Percentiles rank a stretch among this genome's conserved stretches.
Evolutionary conservation across 2,888 invertebrate genomes (phyloP).

Genomic region (Eupeodes latifasciatus): DNA sequence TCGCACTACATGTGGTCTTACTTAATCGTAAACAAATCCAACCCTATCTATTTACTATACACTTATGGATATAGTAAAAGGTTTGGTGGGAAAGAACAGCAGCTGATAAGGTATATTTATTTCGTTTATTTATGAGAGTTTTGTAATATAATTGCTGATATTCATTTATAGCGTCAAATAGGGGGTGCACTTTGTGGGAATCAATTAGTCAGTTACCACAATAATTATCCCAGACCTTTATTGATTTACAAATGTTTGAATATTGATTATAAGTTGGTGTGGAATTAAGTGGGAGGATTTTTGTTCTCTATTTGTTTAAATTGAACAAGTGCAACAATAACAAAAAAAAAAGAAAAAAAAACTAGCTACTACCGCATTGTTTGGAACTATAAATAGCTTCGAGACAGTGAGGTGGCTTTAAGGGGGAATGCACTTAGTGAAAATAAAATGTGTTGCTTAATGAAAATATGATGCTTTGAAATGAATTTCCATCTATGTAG

Average conservation of each 20-base stretch:
- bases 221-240: conserved; percentile 45
- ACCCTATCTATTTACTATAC: background rate
- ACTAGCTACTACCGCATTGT: background rate
- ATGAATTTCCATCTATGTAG: no score
- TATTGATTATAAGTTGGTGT: conserved; percentile 24
- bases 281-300: conserved; percentile 1
- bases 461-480: no score
- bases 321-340: background rate
- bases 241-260: conserved; percentile 54
- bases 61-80: background rate
- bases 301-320: background rate
- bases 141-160: background rate
- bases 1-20: conserved; percentile 25
- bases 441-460: no score
- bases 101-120: conserved; percentile 24
- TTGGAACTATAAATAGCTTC: conserved; percentile 45
- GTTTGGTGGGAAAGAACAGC: conserved; percentile 31
- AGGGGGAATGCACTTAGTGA: background rate
- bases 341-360: background rate
- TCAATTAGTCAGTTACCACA: conserved; percentile 58
- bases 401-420: background rate
- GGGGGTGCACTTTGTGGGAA: conserved; percentile 32
- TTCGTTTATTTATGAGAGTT: background rate
- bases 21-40: conserved; percentile 15
- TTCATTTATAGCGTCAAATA: background rate